phyloP scores from a whole-genome alignment of 30 jellyfish, hydroid and myxozoan species.

The Aurelia sp. region DNA sequence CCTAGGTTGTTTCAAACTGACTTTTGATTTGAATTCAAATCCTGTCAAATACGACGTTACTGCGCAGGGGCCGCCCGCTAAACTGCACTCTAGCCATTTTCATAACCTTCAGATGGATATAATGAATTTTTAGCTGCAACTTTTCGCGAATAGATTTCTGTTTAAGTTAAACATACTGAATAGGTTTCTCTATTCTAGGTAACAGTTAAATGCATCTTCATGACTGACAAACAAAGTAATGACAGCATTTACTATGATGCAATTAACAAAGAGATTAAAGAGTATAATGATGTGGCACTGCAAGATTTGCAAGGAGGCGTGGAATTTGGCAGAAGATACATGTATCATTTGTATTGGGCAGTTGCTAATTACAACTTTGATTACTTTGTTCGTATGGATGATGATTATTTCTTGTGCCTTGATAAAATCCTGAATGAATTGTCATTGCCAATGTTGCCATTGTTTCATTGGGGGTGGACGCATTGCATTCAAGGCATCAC shows the following conservation, averaged over 20 bases:
- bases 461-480: constrained; percentile 63
- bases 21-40: no score
- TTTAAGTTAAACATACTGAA: background rate
- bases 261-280: constrained; percentile 28
- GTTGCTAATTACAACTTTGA: constrained; percentile 69
- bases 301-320: constrained; percentile 79
- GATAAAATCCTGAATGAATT: constrained; percentile 39
- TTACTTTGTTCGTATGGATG: constrained; percentile 85
- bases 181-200: constrained; percentile 48
- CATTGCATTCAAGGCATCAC: constrained; percentile 49
- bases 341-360: constrained; percentile 91
- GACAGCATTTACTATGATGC: background rate
- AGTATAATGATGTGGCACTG: constrained; percentile 61
- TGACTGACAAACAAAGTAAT: constrained; percentile 66
- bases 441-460: constrained; percentile 26
- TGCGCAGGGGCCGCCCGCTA: no score
- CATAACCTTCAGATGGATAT: no score
- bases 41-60: no score
- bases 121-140: no score
- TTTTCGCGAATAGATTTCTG: background rate
- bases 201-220: constrained; percentile 57
- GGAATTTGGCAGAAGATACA: constrained; percentile 84
- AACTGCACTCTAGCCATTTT: no score
- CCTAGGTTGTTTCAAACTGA: no score
- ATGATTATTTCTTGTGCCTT: constrained; percentile 83